Conservation (phyloP, 1,140 invertebrate genomes). For the Drosophila punjabiensis region DNA sequence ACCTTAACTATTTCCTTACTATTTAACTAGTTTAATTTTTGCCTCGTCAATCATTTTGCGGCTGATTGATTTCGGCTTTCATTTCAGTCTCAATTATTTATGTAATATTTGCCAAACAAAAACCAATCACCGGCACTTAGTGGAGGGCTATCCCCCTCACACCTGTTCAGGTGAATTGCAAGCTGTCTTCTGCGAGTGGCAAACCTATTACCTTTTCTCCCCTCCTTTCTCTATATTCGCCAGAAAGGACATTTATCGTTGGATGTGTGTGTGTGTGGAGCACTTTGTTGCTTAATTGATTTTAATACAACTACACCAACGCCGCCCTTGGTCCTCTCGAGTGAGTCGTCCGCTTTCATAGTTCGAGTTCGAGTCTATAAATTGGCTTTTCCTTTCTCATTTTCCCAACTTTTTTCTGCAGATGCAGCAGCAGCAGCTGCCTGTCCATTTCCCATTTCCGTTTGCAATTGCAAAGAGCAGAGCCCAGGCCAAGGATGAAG, state of each 20-base stretch:
- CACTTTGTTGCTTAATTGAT: slow-evolving; percentile 83
- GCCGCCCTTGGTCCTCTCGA: slow-evolving; percentile 12
- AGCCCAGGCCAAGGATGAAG: slow-evolving; percentile 45
- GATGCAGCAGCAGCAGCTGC: slow-evolving; percentile 55
- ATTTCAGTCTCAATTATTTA: slow-evolving; percentile 32
- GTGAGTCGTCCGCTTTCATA: slow-evolving; percentile 51
- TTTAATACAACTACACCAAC: slow-evolving; percentile 69
- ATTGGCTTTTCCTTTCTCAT: slow-evolving; percentile 75
- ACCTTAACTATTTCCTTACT: neutral
- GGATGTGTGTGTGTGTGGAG: slow-evolving; percentile 53
- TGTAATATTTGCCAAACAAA: slow-evolving; percentile 50
- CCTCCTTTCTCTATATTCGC: neutral
- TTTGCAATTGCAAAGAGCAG: slow-evolving; percentile 76
- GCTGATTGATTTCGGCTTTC: slow-evolving; percentile 19
- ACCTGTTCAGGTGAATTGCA: slow-evolving; percentile 40
- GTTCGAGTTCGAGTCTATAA: slow-evolving; percentile 71
- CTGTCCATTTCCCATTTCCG: slow-evolving; percentile 74
- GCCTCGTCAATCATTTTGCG: slow-evolving; percentile 1
- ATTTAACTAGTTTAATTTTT: neutral
- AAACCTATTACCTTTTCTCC: slow-evolving; percentile 77
- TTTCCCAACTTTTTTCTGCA: slow-evolving; percentile 1
- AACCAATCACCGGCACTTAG: slow-evolving; percentile 54
- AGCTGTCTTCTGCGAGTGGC: slow-evolving; percentile 69
- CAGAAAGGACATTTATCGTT: slow-evolving; percentile 68
- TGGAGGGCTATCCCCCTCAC: neutral